These are phyloP conservation scores for Cyprinodon variegatus DNA, from an alignment of 2,113 vertebrate genomes.

Conservation along the genomic window DNA sequence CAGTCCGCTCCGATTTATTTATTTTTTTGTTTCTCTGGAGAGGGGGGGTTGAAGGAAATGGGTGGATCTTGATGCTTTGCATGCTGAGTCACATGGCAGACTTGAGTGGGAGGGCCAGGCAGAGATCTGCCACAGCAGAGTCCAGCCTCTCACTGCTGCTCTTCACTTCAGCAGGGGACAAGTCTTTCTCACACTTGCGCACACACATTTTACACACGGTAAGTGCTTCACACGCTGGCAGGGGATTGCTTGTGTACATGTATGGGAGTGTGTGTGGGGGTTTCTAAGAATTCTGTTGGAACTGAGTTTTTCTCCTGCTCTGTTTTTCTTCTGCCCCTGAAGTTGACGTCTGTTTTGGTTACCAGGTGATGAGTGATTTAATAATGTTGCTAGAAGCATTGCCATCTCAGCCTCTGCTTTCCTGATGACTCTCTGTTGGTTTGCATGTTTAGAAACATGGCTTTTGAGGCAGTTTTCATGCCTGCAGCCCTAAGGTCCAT, in stretches of 20 bases:
- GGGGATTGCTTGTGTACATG: constrained; percentile 15
- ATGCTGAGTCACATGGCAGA: constrained; percentile 69
- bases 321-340: constrained; percentile 8
- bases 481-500: neutral
- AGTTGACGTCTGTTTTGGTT: constrained; percentile 28
- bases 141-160: constrained; percentile 68
- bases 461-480: neutral
- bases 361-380: constrained; percentile 11
- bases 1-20: neutral
- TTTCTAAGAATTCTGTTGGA: constrained; percentile 14
- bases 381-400: constrained; percentile 11
- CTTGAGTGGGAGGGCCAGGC: constrained; percentile 58
- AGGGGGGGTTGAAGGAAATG: constrained; percentile 58
- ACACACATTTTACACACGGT: constrained; percentile 65
- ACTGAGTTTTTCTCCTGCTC: constrained; percentile 1
- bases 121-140: constrained; percentile 59
- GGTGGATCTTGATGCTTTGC: constrained; percentile 53
- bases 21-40: neutral
- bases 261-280: constrained; percentile 1
- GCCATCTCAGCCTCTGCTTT: constrained; percentile 1
- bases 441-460: neutral
- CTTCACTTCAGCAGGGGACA: constrained; percentile 62
- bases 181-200: constrained; percentile 46
- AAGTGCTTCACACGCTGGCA: constrained; percentile 59
- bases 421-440: neutral